Evolutionary conservation across 37 sponge, comb jelly and placozoan genomes (phyloP).

Genomic region (Hexactinellida sp.): DNA sequence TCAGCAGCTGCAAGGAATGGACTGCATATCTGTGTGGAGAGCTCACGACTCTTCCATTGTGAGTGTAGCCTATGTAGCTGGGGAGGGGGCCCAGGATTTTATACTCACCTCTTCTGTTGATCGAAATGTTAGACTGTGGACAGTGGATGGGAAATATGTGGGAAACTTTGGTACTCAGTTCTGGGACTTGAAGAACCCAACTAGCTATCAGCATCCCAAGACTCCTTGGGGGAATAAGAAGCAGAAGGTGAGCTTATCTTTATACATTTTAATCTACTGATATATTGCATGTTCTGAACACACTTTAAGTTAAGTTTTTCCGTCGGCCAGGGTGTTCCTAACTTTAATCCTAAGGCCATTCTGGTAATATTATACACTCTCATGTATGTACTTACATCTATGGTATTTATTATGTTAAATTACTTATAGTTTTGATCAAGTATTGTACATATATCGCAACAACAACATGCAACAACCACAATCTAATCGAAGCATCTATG

Average conservation of each 20-base stretch:
- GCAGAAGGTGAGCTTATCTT: not conserved
- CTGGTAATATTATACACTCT: too few relatives aligned
- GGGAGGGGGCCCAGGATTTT: conserved; percentile 35
- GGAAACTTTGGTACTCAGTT: conserved; percentile 81
- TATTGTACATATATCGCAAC: too few relatives aligned
- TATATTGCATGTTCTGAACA: too few relatives aligned
- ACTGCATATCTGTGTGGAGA: conserved; percentile 30
- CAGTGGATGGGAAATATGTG: conserved; percentile 54
- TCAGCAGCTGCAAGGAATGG: conserved; percentile 7
- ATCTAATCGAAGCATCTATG: too few relatives aligned
- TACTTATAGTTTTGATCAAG: too few relatives aligned
- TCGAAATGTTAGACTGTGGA: conserved; percentile 76
- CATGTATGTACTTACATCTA: too few relatives aligned
- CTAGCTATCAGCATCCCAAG: conserved; percentile 54
- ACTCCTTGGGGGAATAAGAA: not conserved
- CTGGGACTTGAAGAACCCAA: conserved; percentile 36
- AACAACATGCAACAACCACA: too few relatives aligned
- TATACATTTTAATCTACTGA: too few relatives aligned
- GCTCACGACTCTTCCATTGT: conserved; percentile 65
- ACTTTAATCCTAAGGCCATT: too few relatives aligned
- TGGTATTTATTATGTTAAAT: too few relatives aligned
- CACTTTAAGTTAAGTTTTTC: too few relatives aligned
- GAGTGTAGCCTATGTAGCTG: conserved; percentile 35
- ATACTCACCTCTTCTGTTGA: conserved; percentile 71
- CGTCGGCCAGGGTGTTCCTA: too few relatives aligned